Conservation (phyloP, 2,797 vertebrate species). For the Tadarida brasiliensis region DNA sequence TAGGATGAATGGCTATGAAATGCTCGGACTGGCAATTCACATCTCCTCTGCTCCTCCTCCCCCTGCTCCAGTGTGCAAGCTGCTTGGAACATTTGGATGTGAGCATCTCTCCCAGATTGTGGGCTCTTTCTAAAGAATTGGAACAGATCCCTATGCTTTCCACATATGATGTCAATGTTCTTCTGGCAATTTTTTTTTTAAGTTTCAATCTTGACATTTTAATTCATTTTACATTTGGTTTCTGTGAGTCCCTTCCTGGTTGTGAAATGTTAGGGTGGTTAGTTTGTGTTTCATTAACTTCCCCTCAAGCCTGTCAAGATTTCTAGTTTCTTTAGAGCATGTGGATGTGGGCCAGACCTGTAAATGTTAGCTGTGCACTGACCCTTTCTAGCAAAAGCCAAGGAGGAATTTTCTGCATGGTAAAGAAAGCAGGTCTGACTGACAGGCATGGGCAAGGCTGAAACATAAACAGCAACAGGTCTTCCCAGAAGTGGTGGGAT, state of each 20-base stretch:
- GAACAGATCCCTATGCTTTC: background rate
- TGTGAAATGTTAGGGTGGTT: constrained; percentile 34
- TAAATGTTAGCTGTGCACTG: background rate
- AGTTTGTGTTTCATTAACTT: constrained; percentile 26
- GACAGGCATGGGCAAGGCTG: background rate
- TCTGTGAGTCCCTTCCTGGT: background rate
- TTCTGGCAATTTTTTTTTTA: background rate
- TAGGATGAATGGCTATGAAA: background rate
- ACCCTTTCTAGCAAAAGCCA: background rate
- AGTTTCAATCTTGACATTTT: background rate
- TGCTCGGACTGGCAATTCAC: background rate
- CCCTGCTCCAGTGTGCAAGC: background rate
- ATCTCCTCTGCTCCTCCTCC: background rate
- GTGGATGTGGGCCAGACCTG: background rate
- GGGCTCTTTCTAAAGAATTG: background rate
- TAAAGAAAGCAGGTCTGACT: background rate
- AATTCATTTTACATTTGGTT: constrained; percentile 46
- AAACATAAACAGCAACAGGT: background rate
- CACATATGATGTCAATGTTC: background rate
- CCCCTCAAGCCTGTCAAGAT: background rate
- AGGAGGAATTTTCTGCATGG: background rate
- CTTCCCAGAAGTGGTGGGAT: constrained; percentile 41
- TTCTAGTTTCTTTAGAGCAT: background rate
- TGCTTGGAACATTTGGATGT: background rate
- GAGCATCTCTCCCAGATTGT: background rate